A percentile compares a stretch with the other conserved stretches of the same genome.
These are phyloP conservation scores for Goniozus legneri DNA, from an alignment of 1,140 invertebrate genomes.

Conservation along the genomic window DNA sequence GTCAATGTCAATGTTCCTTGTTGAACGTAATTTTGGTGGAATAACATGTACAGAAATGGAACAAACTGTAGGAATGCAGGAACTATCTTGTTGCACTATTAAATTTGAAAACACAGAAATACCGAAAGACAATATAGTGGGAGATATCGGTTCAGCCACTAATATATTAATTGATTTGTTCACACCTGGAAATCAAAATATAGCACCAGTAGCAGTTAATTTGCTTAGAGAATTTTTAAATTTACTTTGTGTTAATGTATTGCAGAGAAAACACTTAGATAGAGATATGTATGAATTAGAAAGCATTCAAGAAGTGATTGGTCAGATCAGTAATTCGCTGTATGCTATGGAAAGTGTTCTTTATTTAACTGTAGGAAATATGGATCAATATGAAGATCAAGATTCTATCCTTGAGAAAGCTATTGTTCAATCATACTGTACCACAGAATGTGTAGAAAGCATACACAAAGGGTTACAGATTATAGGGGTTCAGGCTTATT, in stretches of 20 bases:
- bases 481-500: slow-evolving; percentile 63
- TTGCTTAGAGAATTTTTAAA: slow-evolving; percentile 51
- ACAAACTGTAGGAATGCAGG: slow-evolving; percentile 71
- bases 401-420: slow-evolving; percentile 75
- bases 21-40: slow-evolving; percentile 69
- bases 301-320: slow-evolving; percentile 57
- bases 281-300: slow-evolving; percentile 57
- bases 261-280: slow-evolving; percentile 66
- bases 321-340: slow-evolving; percentile 53
- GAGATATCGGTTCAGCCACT: slow-evolving; percentile 28
- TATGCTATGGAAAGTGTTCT: slow-evolving; percentile 78
- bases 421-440: slow-evolving; percentile 57
- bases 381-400: slow-evolving; percentile 66
- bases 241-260: slow-evolving; percentile 59
- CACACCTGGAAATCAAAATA: slow-evolving; percentile 37
- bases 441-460: slow-evolving; percentile 40
- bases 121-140: slow-evolving; percentile 45
- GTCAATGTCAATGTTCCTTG: slow-evolving; percentile 68
- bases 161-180: slow-evolving; percentile 31
- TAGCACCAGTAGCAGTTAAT: slow-evolving; percentile 36
- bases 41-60: slow-evolving; percentile 66
- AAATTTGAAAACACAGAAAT: slow-evolving; percentile 52
- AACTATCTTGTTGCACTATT: slow-evolving; percentile 39
- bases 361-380: slow-evolving; percentile 68
- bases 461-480: slow-evolving; percentile 69